These are phyloP conservation scores for Leptinotarsa lineolata DNA, from an alignment of 1,140 invertebrate genomes.

Conservation along the genomic window DNA sequence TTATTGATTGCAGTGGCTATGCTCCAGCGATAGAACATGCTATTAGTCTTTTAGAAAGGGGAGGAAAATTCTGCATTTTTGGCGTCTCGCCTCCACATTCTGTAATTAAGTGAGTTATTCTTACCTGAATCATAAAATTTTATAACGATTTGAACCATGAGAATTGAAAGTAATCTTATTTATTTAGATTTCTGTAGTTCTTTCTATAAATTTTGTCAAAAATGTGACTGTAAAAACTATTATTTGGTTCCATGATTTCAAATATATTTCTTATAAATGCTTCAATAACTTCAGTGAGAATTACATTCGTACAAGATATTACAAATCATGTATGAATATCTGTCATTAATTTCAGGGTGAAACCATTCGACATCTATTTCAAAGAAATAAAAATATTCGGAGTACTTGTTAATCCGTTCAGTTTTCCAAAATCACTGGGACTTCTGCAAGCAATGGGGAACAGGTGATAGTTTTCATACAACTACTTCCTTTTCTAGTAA, in stretches of 20 bases:
- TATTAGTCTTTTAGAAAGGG: slow-evolving; percentile 56
- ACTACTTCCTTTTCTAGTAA: no score
- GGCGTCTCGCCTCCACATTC: slow-evolving; percentile 60
- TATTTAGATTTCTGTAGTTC: no score
- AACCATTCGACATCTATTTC: slow-evolving; percentile 64
- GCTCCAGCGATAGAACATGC: slow-evolving; percentile 62
- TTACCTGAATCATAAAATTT: not conserved
- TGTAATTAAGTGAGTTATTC: slow-evolving; percentile 53
- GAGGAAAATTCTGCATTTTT: slow-evolving; percentile 64
- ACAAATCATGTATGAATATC: not conserved
- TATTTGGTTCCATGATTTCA: no score
- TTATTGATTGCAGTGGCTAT: slow-evolving; percentile 70
- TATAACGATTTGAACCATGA: no score
- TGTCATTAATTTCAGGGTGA: slow-evolving; percentile 58
- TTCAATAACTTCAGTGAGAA: no score
- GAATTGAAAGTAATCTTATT: no score
- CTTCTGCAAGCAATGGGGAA: slow-evolving; percentile 66
- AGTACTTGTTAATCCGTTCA: slow-evolving; percentile 70
- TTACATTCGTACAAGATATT: no score
- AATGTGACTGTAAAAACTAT: no score
- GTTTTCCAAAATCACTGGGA: slow-evolving; percentile 66
- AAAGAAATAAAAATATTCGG: slow-evolving; percentile 70
- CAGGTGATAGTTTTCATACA: slow-evolving; percentile 44
- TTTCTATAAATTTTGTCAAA: no score
- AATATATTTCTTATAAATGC: no score